phyloP scores from a whole-genome alignment of 2,113 vertebrate genomes.

The Hepsetus odoe region DNA sequence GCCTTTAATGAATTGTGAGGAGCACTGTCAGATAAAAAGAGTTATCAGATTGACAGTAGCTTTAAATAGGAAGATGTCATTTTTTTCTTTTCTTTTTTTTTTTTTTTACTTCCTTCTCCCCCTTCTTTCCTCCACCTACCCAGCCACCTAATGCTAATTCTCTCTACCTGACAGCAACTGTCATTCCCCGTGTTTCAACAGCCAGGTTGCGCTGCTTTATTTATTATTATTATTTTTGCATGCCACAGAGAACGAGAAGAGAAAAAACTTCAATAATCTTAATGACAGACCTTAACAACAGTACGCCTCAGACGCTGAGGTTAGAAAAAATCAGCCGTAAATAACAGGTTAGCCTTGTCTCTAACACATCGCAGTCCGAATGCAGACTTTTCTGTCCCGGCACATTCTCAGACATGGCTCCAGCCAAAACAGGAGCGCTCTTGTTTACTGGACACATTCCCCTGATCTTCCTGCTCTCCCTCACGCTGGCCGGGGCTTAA shows the following conservation, averaged over 20 bases:
- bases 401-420: slow-evolving; percentile 62
- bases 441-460: slow-evolving; percentile 64
- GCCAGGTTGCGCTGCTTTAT: slow-evolving; percentile 65
- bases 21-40: slow-evolving; percentile 65
- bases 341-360: slow-evolving; percentile 69
- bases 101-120: not conserved
- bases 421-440: slow-evolving; percentile 62
- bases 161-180: slow-evolving; percentile 73
- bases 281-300: slow-evolving; percentile 71
- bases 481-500: slow-evolving; percentile 39
- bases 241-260: not conserved
- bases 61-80: slow-evolving; percentile 70
- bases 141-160: slow-evolving; percentile 61
- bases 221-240: not conserved
- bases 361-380: slow-evolving; percentile 48
- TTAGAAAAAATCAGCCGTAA: slow-evolving; percentile 62
- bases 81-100: slow-evolving; percentile 59
- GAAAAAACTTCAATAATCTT: slow-evolving; percentile 72
- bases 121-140: not conserved
- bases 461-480: slow-evolving; percentile 24
- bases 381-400: slow-evolving; percentile 45
- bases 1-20: slow-evolving; percentile 76
- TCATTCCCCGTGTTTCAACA: slow-evolving; percentile 69
- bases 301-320: slow-evolving; percentile 56
- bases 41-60: slow-evolving; percentile 73